phyloP scores from a whole-genome alignment of 1,140 invertebrate genomes.

The Bombus confusus region DNA sequence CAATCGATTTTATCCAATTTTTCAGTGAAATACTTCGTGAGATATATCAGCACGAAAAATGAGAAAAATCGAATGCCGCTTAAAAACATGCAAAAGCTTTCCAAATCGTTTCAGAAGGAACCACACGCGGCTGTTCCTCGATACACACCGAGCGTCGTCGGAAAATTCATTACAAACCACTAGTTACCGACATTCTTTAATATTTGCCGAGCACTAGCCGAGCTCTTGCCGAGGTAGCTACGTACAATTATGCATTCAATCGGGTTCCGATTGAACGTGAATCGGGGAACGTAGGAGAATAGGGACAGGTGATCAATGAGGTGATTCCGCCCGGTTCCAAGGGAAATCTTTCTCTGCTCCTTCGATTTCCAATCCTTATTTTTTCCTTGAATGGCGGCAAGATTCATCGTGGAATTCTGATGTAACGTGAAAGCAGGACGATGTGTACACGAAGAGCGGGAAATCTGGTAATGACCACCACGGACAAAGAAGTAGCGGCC shows the following conservation, averaged over 20 bases:
- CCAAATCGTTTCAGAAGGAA: not conserved
- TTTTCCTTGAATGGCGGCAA: not conserved
- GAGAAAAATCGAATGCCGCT: no score
- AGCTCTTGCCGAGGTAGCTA: not conserved
- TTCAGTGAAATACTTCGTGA: no score
- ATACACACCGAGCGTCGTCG: not conserved
- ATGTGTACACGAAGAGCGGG: slow-evolving; percentile 10
- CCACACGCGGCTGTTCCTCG: not conserved
- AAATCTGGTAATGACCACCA: slow-evolving; percentile 47
- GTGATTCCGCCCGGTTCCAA: not conserved
- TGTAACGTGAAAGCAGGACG: not conserved
- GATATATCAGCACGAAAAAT: no score
- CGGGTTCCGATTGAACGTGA: slow-evolving; percentile 14
- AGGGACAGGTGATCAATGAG: slow-evolving; percentile 15
- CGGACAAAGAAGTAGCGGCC: slow-evolving; percentile 33
- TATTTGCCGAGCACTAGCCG: not conserved
- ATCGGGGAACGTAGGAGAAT: not conserved
- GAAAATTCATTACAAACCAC: not conserved
- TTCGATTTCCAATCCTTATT: slow-evolving; percentile 59
- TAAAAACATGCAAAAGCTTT: not conserved
- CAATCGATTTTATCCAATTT: no score
- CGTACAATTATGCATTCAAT: slow-evolving; percentile 19
- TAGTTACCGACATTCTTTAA: not conserved
- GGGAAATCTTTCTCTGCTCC: slow-evolving; percentile 20
- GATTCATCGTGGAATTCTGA: slow-evolving; percentile 21